Evolutionary conservation across 2,113 vertebrate species (phyloP).

Genomic region (Nothobranchius kuhntae): DNA sequence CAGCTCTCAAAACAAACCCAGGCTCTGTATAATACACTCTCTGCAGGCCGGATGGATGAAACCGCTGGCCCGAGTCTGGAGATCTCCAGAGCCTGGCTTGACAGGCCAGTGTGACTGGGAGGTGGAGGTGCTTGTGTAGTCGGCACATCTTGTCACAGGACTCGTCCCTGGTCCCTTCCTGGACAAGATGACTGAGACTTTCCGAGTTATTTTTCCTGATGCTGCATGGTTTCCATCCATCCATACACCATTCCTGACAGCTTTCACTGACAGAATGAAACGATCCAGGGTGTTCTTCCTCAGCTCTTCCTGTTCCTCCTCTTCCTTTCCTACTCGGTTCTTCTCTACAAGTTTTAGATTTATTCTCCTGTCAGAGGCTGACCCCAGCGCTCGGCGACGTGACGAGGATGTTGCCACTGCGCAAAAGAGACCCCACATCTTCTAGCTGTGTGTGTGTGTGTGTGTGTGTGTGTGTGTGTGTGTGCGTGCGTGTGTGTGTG

Average conservation of each 20-base stretch:
- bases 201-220: constrained; percentile 41
- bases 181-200: constrained; percentile 48
- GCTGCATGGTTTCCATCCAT: constrained; percentile 27
- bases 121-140: constrained; percentile 33
- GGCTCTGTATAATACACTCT: constrained; percentile 57
- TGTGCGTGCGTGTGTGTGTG: neutral
- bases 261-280: constrained; percentile 58
- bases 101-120: constrained; percentile 50
- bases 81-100: constrained; percentile 57
- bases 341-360: constrained; percentile 52
- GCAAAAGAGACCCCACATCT: constrained; percentile 48
- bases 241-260: constrained; percentile 49
- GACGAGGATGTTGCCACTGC: constrained; percentile 51
- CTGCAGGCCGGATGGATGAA: constrained; percentile 53
- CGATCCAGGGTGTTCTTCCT: constrained; percentile 46
- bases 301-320: constrained; percentile 27
- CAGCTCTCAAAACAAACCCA: constrained; percentile 55
- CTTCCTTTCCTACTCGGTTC: constrained; percentile 1
- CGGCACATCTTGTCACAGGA: constrained; percentile 48
- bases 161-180: constrained; percentile 17
- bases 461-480: constrained; percentile 7
- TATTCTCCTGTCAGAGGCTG: constrained; percentile 71
- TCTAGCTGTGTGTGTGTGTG: constrained; percentile 25
- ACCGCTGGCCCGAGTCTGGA: constrained; percentile 52
- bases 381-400: constrained; percentile 56